A percentile compares a stretch with the other conserved stretches of the same genome.
These are phyloP conservation scores for Aethina tumida DNA, from an alignment of 1,140 invertebrate genomes.

Conservation along the genomic window DNA sequence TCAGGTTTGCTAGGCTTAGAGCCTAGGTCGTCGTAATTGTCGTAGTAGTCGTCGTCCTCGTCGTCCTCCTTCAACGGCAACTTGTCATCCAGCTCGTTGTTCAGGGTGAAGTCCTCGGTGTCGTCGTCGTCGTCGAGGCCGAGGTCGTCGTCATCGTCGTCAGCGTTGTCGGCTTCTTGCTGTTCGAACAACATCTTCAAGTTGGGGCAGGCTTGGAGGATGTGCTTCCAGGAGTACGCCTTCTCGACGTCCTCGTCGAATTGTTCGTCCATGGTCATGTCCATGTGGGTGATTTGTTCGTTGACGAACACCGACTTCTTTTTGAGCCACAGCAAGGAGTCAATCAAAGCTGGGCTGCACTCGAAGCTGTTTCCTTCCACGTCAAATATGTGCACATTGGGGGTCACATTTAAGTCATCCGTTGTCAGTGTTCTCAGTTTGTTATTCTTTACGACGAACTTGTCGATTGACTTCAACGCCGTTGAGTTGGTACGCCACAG, in stretches of 20 bases:
- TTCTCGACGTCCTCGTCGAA: conserved; percentile 16
- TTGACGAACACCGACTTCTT: conserved; percentile 38
- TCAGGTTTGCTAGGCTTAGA: conserved; percentile 29
- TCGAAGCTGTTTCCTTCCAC: conserved; percentile 52
- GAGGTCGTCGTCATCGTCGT: conserved; percentile 30
- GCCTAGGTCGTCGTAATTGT: conserved; percentile 29
- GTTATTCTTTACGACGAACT: conserved; percentile 48
- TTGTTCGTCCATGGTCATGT: conserved; percentile 3
- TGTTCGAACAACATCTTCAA: too few species aligned
- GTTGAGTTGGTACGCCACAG: conserved; percentile 49
- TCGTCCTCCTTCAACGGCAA: conserved; percentile 14
- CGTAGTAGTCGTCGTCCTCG: conserved; percentile 24
- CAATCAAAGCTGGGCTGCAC: conserved; percentile 50
- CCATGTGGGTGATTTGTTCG: conserved; percentile 6
- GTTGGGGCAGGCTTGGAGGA: too few species aligned
- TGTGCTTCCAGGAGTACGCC: conserved; percentile 12
- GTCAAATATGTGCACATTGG: conserved; percentile 50
- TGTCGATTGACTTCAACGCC: conserved; percentile 40
- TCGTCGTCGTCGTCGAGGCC: conserved; percentile 26
- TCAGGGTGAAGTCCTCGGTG: conserved; percentile 16
- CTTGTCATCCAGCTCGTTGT: conserved; percentile 23
- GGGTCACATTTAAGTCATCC: conserved; percentile 45
- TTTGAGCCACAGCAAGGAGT: conserved; percentile 47
- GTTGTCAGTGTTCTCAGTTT: conserved; percentile 43
- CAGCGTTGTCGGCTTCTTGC: conserved; percentile 12